These are phyloP conservation scores for Clunio marinus DNA, from an alignment of 2,888 invertebrate genomes.

Conservation along the genomic window DNA sequence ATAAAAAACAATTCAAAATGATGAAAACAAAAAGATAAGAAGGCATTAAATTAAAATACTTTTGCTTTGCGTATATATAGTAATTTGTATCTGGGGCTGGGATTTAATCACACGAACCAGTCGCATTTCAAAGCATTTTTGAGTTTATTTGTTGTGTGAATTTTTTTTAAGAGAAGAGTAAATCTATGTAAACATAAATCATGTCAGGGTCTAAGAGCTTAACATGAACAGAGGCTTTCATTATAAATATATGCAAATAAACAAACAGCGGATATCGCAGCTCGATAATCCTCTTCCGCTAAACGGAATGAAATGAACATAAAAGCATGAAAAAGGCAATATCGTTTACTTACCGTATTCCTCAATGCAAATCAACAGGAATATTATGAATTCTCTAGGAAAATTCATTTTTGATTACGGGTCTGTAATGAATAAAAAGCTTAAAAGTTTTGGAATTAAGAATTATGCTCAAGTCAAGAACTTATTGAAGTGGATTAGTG, in stretches of 20 bases:
- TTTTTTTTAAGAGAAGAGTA: too few relatives aligned
- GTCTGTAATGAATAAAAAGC: not conserved
- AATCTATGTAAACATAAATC: conserved; percentile 2
- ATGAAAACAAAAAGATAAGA: conserved; percentile 36
- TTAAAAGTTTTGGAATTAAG: too few relatives aligned
- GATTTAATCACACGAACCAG: conserved; percentile 35
- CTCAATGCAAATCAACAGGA: conserved; percentile 30
- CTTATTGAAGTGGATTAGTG: too few relatives aligned
- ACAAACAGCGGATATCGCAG: not conserved
- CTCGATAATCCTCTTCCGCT: conserved; percentile 7
- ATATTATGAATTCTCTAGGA: conserved; percentile 29
- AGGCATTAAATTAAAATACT: conserved; percentile 39
- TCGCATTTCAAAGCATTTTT: not conserved
- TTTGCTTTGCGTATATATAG: conserved; percentile 32
- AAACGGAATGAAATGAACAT: conserved; percentile 9
- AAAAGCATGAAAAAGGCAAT: conserved; percentile 13
- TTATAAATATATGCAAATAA: conserved; percentile 11
- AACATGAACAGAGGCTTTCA: not conserved
- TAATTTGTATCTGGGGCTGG: conserved; percentile 37
- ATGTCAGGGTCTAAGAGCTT: not conserved
- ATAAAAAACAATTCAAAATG: conserved; percentile 37
- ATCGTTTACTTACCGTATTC: conserved; percentile 28
- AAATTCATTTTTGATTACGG: conserved; percentile 30
- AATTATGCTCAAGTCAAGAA: too few relatives aligned
- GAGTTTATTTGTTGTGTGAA: conserved; percentile 22